These are phyloP conservation scores for Melikaiella ostensackeni DNA, from an alignment of 2,888 invertebrate genomes.

Conservation along the genomic window DNA sequence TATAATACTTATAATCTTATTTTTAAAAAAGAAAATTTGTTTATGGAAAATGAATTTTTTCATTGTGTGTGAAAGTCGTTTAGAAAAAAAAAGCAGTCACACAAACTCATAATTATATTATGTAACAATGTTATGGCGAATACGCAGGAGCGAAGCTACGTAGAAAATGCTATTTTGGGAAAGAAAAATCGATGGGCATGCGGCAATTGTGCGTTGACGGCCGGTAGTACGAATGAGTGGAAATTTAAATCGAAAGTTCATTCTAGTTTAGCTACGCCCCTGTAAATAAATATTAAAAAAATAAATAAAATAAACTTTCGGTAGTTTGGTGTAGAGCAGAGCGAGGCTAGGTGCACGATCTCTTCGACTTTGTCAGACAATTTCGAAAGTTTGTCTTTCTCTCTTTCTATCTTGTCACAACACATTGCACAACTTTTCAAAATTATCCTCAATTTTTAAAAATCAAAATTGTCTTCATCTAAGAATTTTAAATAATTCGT, in stretches of 20 bases:
- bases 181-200: constrained; percentile 13
- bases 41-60: constrained; percentile 1
- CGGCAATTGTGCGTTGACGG: constrained; percentile 18
- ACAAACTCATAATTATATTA: constrained; percentile 19
- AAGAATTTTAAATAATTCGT: not conserved
- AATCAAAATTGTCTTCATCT: not conserved
- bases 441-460: not conserved
- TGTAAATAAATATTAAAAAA: constrained; percentile 26
- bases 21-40: not conserved
- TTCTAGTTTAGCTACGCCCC: constrained; percentile 36
- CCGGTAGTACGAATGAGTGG: constrained; percentile 30
- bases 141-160: constrained; percentile 35
- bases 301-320: not conserved
- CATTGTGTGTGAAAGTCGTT: constrained; percentile 16
- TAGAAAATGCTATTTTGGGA: constrained; percentile 29
- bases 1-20: too few species aligned
- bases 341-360: constrained; percentile 59
- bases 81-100: not conserved
- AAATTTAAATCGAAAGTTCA: constrained; percentile 36
- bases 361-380: constrained; percentile 48
- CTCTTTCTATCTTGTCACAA: constrained; percentile 39
- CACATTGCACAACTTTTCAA: constrained; percentile 13
- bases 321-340: constrained; percentile 59
- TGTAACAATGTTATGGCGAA: constrained; percentile 20
- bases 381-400: constrained; percentile 44